Conservation (phyloP, 35 echinoderm and acorn worm species). For the Lytechinus variegatus region DNA sequence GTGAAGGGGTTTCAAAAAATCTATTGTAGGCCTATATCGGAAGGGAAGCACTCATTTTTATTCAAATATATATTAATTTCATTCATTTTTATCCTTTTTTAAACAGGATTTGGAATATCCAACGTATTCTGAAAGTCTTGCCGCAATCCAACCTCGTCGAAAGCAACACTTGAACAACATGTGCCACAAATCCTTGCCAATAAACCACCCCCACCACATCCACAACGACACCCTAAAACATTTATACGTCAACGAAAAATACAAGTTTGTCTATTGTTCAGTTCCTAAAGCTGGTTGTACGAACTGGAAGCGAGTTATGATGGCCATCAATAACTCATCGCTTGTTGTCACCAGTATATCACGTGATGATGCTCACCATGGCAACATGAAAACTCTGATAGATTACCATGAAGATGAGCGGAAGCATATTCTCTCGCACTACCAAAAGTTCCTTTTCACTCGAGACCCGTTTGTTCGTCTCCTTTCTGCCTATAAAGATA, state of each 20-base stretch:
- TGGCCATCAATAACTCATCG: slow-evolving; percentile 67
- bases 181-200: slow-evolving; percentile 33
- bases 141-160: slow-evolving; percentile 31
- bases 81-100: neutral
- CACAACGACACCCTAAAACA: slow-evolving; percentile 32
- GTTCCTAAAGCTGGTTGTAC: slow-evolving; percentile 89
- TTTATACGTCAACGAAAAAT: slow-evolving; percentile 15
- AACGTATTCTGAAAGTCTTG: slow-evolving; percentile 21
- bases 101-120: slow-evolving; percentile 23
- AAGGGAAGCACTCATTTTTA: too few species aligned
- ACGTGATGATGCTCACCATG: slow-evolving; percentile 74
- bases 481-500: slow-evolving; percentile 75
- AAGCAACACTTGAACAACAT: slow-evolving; percentile 29
- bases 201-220: neutral
- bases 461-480: slow-evolving; percentile 70
- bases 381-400: slow-evolving; percentile 37
- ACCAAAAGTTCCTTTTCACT: slow-evolving; percentile 68
- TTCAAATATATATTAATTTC: too few species aligned
- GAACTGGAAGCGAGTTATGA: slow-evolving; percentile 92
- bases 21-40: too few species aligned
- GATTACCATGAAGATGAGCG: slow-evolving; percentile 43
- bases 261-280: slow-evolving; percentile 45
- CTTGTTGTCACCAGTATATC: slow-evolving; percentile 63
- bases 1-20: too few species aligned
- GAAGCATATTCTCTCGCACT: slow-evolving; percentile 50